phyloP scores from a whole-genome alignment of 2,113 vertebrate genomes.

The Nanorana parkeri region DNA sequence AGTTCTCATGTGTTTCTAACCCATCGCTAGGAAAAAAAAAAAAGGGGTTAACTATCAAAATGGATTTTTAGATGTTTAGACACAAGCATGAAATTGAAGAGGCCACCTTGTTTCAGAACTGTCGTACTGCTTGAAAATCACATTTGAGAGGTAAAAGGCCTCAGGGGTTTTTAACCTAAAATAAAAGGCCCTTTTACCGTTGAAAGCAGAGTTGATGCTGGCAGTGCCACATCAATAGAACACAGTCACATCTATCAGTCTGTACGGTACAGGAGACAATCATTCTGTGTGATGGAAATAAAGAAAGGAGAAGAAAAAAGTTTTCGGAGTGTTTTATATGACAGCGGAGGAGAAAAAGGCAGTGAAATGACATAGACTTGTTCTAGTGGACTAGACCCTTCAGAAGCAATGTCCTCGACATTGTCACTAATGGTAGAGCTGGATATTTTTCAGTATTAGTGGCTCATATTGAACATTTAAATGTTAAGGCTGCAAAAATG shows the following conservation, averaged over 20 bases:
- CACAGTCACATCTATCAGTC: conserved; percentile 52
- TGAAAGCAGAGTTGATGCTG: conserved; percentile 39
- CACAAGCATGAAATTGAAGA: conserved; percentile 45
- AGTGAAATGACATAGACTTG: neutral
- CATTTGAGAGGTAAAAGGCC: conserved; percentile 55
- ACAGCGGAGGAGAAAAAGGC: conserved; percentile 3
- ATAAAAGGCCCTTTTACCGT: conserved; percentile 38
- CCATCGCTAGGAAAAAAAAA: conserved; percentile 8
- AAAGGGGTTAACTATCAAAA: conserved; percentile 37
- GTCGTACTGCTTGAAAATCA: conserved; percentile 49
- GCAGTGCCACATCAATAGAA: conserved; percentile 49
- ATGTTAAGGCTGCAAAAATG: too few relatives aligned
- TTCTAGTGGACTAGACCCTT: neutral
- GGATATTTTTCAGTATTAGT: too few relatives aligned
- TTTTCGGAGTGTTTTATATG: conserved; percentile 6
- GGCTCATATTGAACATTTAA: too few relatives aligned
- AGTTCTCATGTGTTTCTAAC: neutral
- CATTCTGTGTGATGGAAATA: conserved; percentile 45
- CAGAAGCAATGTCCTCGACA: conserved; percentile 7
- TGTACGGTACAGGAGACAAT: conserved; percentile 36
- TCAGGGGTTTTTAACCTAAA: conserved; percentile 51
- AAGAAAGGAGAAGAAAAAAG: conserved; percentile 21
- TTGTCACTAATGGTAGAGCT: neutral
- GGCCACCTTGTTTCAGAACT: conserved; percentile 54
- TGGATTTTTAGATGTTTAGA: conserved; percentile 18